These are phyloP conservation scores for Myripristis murdjan DNA, from an alignment of 2,797 vertebrate genomes.

Conservation along the genomic window DNA sequence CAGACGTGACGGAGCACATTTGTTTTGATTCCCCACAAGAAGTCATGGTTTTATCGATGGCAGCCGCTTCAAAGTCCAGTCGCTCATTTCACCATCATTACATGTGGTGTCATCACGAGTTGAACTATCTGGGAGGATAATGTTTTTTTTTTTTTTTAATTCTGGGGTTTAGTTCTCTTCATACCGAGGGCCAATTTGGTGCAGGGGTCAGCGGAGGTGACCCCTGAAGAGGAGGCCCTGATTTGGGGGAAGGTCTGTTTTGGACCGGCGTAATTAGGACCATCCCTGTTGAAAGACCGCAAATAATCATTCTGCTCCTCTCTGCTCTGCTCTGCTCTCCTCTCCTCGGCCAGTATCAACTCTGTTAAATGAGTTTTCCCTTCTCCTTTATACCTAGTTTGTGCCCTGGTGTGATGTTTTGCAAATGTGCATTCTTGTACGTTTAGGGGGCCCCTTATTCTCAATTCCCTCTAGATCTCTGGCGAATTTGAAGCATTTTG, in stretches of 20 bases:
- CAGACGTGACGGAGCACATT: no score
- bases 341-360: conserved; percentile 9
- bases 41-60: background rate
- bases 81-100: background rate
- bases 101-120: background rate
- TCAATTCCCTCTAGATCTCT: conserved; percentile 71
- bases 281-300: conserved; percentile 59
- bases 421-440: conserved; percentile 80
- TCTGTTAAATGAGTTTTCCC: conserved; percentile 41
- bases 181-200: conserved; percentile 9
- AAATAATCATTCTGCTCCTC: conserved; percentile 40
- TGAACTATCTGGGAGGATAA: background rate
- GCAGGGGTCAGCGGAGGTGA: conserved; percentile 42
- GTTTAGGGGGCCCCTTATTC: conserved; percentile 66
- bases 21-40: background rate
- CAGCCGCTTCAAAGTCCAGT: background rate
- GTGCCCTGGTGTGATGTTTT: conserved; percentile 69
- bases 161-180: conserved; percentile 14
- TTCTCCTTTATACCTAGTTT: conserved; percentile 50
- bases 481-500: conserved; percentile 73
- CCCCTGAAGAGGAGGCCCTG: conserved; percentile 56
- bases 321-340: background rate
- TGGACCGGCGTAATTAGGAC: conserved; percentile 70
- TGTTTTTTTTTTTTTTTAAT: conserved; percentile 8
- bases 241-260: conserved; percentile 64